These are phyloP conservation scores for Steinernema hermaphroditum DNA, from an alignment of 2,888 invertebrate genomes.

Conservation along the genomic window DNA sequence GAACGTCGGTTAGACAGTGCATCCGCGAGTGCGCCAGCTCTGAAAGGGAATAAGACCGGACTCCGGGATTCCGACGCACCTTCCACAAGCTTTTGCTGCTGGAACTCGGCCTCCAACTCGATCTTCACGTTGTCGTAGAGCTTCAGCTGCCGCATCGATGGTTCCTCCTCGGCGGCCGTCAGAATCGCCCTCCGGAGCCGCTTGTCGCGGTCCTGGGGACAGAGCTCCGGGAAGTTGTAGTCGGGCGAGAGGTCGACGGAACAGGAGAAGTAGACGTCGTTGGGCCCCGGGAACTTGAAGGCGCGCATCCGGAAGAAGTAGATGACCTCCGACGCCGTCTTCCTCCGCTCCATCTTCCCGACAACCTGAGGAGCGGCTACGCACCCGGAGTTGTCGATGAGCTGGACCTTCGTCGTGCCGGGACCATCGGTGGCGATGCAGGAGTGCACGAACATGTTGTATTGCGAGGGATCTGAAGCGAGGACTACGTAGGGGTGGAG, in stretches of 20 bases:
- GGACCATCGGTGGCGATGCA: slow-evolving; percentile 64
- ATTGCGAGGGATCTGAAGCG: slow-evolving; percentile 53
- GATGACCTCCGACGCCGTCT: slow-evolving; percentile 40
- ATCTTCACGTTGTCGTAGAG: slow-evolving; percentile 55
- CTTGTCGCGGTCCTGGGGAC: slow-evolving; percentile 21
- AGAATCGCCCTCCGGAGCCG: slow-evolving; percentile 36
- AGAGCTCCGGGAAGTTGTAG: slow-evolving; percentile 52
- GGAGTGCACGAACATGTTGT: slow-evolving; percentile 65
- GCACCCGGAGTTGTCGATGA: slow-evolving; percentile 63
- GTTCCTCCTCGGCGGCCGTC: slow-evolving; percentile 33
- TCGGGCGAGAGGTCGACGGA: slow-evolving; percentile 62
- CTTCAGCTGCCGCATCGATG: slow-evolving; percentile 35
- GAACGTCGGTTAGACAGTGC: slow-evolving; percentile 32
- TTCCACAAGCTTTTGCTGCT: slow-evolving; percentile 6
- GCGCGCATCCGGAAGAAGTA: slow-evolving; percentile 46
- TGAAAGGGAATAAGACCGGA: slow-evolving; percentile 9
- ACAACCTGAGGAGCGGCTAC: slow-evolving; percentile 58
- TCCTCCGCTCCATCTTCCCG: slow-evolving; percentile 48
- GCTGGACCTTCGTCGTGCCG: slow-evolving; percentile 52
- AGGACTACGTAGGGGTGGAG: too few relatives aligned
- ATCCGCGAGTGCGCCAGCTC: slow-evolving; percentile 12
- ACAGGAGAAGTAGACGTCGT: slow-evolving; percentile 66
- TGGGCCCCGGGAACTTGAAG: slow-evolving; percentile 62
- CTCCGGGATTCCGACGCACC: slow-evolving; percentile 21
- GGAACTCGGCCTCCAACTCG: slow-evolving; percentile 42